Percentiles rank a stretch among this genome's conserved stretches.
Conservation (phyloP, 1,140 invertebrate genomes). For the Lepidurus packardi region DNA sequence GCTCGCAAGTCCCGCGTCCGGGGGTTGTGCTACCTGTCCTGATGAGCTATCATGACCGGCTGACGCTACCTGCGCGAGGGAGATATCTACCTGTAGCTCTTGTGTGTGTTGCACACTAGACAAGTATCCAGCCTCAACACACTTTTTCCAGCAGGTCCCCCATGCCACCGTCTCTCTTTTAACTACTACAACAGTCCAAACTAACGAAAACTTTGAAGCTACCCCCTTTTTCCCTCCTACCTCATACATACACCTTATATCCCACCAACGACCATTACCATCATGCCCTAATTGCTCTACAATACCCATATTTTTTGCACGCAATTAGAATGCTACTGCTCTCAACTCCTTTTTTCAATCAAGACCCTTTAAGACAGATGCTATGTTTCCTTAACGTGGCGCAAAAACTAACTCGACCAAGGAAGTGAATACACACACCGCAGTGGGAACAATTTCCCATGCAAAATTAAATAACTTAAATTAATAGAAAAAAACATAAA, state of each 20-base stretch:
- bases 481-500: not conserved
- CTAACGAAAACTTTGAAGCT: not conserved
- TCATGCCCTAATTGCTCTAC: conserved; percentile 15
- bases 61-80: not conserved
- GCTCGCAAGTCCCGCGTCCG: conserved; percentile 1
- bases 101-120: not conserved
- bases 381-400: not conserved
- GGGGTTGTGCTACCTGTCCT: conserved; percentile 20
- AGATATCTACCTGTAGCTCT: not conserved
- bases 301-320: not conserved
- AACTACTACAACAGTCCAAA: conserved; percentile 10
- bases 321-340: not conserved
- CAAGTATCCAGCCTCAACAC: not conserved
- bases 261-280: conserved; percentile 11
- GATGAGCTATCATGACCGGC: conserved; percentile 17
- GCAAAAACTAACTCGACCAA: not conserved
- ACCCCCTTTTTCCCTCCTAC: not conserved
- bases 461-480: not conserved
- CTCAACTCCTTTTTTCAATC: not conserved
- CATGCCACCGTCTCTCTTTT: not conserved
- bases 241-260: not conserved
- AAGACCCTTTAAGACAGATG: not conserved
- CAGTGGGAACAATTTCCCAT: not conserved
- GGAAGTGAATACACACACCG: not conserved
- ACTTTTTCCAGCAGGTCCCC: not conserved